These are phyloP conservation scores for Phrynosoma blainvillii DNA, from an alignment of 2,113 vertebrate genomes.

Conservation along the genomic window DNA sequence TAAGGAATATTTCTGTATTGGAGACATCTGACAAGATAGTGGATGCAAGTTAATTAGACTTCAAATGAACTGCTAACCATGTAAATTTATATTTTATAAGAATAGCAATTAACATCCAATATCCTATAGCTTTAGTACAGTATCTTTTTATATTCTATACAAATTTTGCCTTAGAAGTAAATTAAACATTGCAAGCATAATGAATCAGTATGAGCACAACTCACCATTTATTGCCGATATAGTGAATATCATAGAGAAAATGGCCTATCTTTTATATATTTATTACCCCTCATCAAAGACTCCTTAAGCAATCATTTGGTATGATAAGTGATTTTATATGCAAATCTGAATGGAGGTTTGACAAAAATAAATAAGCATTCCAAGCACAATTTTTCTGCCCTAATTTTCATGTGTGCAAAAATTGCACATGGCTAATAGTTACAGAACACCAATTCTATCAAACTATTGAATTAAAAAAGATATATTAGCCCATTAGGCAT, in stretches of 20 bases:
- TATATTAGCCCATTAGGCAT: constrained; percentile 1
- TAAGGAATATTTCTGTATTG: constrained; percentile 70
- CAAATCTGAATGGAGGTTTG: constrained; percentile 24
- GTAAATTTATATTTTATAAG: constrained; percentile 80
- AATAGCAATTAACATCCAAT: constrained; percentile 76
- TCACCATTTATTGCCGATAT: constrained; percentile 61
- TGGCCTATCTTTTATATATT: constrained; percentile 51
- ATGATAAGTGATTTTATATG: constrained; percentile 30
- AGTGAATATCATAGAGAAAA: constrained; percentile 57
- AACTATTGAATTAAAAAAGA: neutral
- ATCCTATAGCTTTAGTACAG: constrained; percentile 48
- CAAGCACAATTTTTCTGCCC: constrained; percentile 38
- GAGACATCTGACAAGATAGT: constrained; percentile 63
- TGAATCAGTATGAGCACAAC: constrained; percentile 55
- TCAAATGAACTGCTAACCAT: constrained; percentile 71
- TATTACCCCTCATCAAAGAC: neutral
- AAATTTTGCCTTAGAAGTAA: constrained; percentile 66
- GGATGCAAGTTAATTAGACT: constrained; percentile 77
- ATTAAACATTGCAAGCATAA: constrained; percentile 68
- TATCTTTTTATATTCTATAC: constrained; percentile 69
- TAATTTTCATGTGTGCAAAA: constrained; percentile 46
- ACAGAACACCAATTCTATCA: neutral
- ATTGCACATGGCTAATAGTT: constrained; percentile 12
- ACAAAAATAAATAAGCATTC: constrained; percentile 42
- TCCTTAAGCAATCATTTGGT: constrained; percentile 38